Conservation (phyloP, 2,888 invertebrate genomes). For the Drosophila anceps region DNA sequence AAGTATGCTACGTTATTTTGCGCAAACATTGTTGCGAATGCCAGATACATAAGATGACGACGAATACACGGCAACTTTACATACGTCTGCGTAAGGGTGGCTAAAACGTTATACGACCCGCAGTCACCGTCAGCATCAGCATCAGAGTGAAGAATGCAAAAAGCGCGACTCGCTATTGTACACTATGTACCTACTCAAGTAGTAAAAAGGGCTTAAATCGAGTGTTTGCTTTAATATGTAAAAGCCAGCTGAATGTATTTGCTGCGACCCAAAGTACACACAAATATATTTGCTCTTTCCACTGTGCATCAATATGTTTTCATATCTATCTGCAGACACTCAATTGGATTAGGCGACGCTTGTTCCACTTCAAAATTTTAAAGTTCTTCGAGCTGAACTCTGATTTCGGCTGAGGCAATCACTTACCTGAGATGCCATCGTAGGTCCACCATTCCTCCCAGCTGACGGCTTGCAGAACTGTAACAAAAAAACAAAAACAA, state of each 20-base stretch:
- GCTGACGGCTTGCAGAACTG: constrained; percentile 86
- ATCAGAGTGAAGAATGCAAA: neutral
- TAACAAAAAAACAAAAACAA: constrained; percentile 43
- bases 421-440: constrained; percentile 96
- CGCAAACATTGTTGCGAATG: constrained; percentile 61
- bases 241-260: neutral
- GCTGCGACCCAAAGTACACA: neutral
- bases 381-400: neutral
- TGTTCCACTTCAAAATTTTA: neutral
- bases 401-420: neutral
- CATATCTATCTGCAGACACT: neutral
- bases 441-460: constrained; percentile 99
- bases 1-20: constrained; percentile 43
- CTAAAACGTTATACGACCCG: constrained; percentile 8
- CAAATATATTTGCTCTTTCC: neutral
- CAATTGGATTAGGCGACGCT: neutral
- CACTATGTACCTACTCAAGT: constrained; percentile 2
- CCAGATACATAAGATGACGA: constrained; percentile 6
- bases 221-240: constrained; percentile 13
- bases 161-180: constrained; percentile 5
- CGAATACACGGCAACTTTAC: constrained; percentile 5
- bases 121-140: neutral
- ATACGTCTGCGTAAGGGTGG: constrained; percentile 8
- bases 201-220: constrained; percentile 15
- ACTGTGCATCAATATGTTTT: neutral